Conservation (phyloP, 2,888 invertebrate genomes). For the Lithosia quadra region DNA sequence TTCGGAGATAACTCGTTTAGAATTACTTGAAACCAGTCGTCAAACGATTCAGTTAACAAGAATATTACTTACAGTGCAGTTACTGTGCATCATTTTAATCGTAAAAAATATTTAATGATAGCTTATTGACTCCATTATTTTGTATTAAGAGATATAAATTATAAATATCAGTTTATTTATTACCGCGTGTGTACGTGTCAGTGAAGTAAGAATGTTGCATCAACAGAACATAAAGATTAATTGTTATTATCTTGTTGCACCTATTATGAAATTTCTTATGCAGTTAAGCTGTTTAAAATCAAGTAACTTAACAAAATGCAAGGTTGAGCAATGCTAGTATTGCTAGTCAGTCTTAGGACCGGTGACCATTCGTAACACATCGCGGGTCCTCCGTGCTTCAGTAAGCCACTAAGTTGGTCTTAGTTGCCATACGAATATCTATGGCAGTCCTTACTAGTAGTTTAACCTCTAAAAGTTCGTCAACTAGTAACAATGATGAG, state of each 20-base stretch:
- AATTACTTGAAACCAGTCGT: constrained; percentile 65
- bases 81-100: constrained; percentile 55
- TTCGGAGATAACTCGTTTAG: constrained; percentile 55
- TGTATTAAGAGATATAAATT: constrained; percentile 56
- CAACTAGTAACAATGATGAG: too few relatives aligned
- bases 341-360: too few relatives aligned
- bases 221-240: constrained; percentile 37
- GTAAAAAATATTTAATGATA: constrained; percentile 62
- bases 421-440: too few relatives aligned
- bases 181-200: constrained; percentile 15
- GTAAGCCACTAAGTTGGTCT: too few relatives aligned
- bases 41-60: constrained; percentile 62
- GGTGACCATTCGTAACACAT: too few relatives aligned
- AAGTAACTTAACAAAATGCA: too few relatives aligned
- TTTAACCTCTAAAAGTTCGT: too few relatives aligned
- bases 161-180: constrained; percentile 42
- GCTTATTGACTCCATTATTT: constrained; percentile 53
- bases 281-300: too few relatives aligned
- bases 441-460: too few relatives aligned
- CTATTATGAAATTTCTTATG: constrained; percentile 45
- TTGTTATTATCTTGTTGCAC: constrained; percentile 41
- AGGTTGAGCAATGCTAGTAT: too few relatives aligned
- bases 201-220: constrained; percentile 27
- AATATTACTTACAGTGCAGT: constrained; percentile 60
- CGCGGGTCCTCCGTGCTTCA: too few relatives aligned